Base-by-base conservation (phyloP, 2,797 vertebrate genomes). In the Epinephelus awoara region DNA sequence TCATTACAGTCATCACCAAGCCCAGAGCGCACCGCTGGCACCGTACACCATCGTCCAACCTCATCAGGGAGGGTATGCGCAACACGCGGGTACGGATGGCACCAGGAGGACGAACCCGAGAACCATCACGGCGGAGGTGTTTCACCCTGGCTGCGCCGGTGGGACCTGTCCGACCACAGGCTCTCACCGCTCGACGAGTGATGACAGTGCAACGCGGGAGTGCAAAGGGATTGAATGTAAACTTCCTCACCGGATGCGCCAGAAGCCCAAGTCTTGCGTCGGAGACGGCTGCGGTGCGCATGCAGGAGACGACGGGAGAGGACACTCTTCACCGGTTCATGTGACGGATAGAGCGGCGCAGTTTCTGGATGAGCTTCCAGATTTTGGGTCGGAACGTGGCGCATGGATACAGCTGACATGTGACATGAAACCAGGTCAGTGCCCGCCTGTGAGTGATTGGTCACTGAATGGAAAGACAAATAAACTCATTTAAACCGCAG, bases 381-480 rank as follows among this genome's bases (percentile, higher is more conserved):
- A 96, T 15, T 85, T 95, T 13, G 93, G 84, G 0, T 82, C 96
- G 2, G 96, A 97, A 56, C 89, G 94, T 13, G 94, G 95, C 10
- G 94, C 95, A 4, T 95, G 94, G 11, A 95, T 97, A 75, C 96
- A 97, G 91, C 88, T 98, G 86, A 94, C 94, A 52, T 98, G 97
- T 82, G 96, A 97, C 89, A 94, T 97, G 79, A 96, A 95, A 88
- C 94, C 96, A 96, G 96, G 97, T 97, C n/a, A 72, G 91, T 86
- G 59, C 62, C n/a, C 15, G 10, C 6, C 50, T 61, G 64, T 15
- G 46, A 29, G 23, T 11, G 40, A 42, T 52, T 19, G 40, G 1
- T 4, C 54, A 42, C 27, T 58, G 11, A 49, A 71, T 14, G 4
- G 5, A 59, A 59, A 61, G 0, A 25, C 15, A 21, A 2, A 25